These are phyloP conservation scores for Pipistrellus pygmaeus DNA, from an alignment of 2,797 vertebrate species.

Conservation along the genomic window DNA sequence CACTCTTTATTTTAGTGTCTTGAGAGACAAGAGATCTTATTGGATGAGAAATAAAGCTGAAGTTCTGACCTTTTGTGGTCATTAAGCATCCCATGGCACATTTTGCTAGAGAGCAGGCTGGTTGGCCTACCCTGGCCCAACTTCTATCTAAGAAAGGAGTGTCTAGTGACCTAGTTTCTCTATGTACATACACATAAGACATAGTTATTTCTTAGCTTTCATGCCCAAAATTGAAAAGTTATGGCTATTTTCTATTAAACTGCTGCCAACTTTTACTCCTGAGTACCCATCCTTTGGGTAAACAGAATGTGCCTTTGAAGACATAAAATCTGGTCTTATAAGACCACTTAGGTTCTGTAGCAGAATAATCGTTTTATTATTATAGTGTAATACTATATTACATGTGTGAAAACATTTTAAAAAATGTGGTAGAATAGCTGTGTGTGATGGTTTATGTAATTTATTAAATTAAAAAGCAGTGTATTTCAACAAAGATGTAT, in stretches of 20 bases:
- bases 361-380: neutral
- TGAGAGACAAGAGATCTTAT: slow-evolving; percentile 64
- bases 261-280: neutral
- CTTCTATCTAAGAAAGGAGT: neutral
- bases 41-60: slow-evolving; percentile 65
- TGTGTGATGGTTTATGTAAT: neutral
- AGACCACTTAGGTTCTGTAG: neutral
- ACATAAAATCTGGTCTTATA: neutral
- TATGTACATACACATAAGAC: neutral
- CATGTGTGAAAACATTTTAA: neutral
- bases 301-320: neutral
- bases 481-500: neutral
- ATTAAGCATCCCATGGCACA: slow-evolving; percentile 11
- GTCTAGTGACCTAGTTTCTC: neutral
- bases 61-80: slow-evolving; percentile 38
- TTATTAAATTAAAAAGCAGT: neutral
- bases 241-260: neutral
- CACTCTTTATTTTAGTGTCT: slow-evolving; percentile 61
- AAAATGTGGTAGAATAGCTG: neutral
- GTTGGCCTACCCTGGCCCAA: neutral
- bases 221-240: neutral
- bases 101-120: slow-evolving; percentile 14
- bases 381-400: neutral
- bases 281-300: neutral
- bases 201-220: neutral